These are phyloP conservation scores for Pogonomyrmex barbatus DNA, from an alignment of 1,140 invertebrate genomes.

Conservation along the genomic window DNA sequence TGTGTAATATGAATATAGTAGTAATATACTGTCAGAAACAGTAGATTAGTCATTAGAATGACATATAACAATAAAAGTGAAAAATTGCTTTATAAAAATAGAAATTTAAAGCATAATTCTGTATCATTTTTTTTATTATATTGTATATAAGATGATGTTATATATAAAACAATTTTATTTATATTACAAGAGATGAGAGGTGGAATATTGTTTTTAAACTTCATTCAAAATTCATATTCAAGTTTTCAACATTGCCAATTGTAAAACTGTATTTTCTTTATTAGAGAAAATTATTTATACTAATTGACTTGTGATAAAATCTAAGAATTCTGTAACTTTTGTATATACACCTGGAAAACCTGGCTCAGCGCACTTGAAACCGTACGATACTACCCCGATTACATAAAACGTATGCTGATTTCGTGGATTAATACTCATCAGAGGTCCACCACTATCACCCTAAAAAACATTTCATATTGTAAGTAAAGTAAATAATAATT, in stretches of 20 bases:
- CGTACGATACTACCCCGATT: slow-evolving; percentile 92
- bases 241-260: background rate
- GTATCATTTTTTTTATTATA: too few relatives aligned
- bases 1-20: too few relatives aligned
- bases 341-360: slow-evolving; percentile 93
- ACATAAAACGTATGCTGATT: slow-evolving; percentile 84
- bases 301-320: slow-evolving; percentile 86
- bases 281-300: slow-evolving; percentile 11
- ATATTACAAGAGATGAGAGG: too few relatives aligned
- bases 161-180: too few relatives aligned
- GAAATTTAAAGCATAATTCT: too few relatives aligned
- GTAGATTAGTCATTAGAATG: too few relatives aligned
- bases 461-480: slow-evolving; percentile 49
- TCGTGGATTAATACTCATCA: slow-evolving; percentile 87
- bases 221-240: background rate
- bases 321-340: slow-evolving; percentile 88
- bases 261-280: background rate
- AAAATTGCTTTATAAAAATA: too few relatives aligned
- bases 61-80: too few relatives aligned
- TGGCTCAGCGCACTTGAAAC: slow-evolving; percentile 90
- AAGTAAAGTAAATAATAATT: background rate
- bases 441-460: slow-evolving; percentile 94
- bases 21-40: too few relatives aligned
- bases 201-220: too few relatives aligned
- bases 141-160: too few relatives aligned